Percentiles rank a stretch among this genome's conserved stretches.
Evolutionary conservation across 1,140 invertebrate species (phyloP).

Genomic region (Drosophila nigrodunni): DNA sequence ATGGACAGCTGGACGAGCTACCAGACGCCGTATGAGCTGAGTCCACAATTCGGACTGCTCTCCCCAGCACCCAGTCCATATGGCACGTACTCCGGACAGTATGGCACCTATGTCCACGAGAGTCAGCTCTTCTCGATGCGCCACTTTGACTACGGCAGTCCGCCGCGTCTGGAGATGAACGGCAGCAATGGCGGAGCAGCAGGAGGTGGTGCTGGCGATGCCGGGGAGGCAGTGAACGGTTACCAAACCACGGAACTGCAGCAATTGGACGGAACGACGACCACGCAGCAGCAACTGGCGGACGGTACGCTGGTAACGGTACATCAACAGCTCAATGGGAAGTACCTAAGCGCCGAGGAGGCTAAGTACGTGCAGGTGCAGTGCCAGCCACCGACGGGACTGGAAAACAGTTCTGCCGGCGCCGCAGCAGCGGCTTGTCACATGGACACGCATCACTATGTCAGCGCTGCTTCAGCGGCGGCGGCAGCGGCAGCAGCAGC

Average conservation of each 20-base stretch:
- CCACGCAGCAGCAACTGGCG: slow-evolving; percentile 57
- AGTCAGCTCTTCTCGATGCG: slow-evolving; percentile 83
- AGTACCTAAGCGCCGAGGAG: slow-evolving; percentile 74
- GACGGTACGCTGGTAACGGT: slow-evolving; percentile 67
- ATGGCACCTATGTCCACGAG: slow-evolving; percentile 83
- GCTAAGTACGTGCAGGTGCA: slow-evolving; percentile 76
- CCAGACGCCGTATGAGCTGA: slow-evolving; percentile 90
- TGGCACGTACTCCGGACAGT: slow-evolving; percentile 82
- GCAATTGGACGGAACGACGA: slow-evolving; percentile 32
- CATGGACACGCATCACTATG: slow-evolving; percentile 69
- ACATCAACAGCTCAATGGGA: slow-evolving; percentile 68
- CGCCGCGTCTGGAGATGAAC: slow-evolving; percentile 75
- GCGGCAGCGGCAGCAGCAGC: slow-evolving; percentile 39
- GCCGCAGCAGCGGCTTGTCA: slow-evolving; percentile 49
- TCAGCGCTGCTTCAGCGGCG: slow-evolving; percentile 45
- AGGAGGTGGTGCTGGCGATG: slow-evolving; percentile 20
- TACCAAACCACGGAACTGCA: slow-evolving; percentile 65
- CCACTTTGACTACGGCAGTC: slow-evolving; percentile 83
- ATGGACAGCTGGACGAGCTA: slow-evolving; percentile 91
- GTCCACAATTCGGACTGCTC: slow-evolving; percentile 89
- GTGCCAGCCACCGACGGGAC: slow-evolving; percentile 55
- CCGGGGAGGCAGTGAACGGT: slow-evolving; percentile 50
- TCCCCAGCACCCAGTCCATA: slow-evolving; percentile 89
- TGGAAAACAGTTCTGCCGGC: slow-evolving; percentile 45
- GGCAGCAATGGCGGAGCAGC: slow-evolving; percentile 28